Conservation (phyloP, 2,113 vertebrate species). For the Corythornis cristatus region DNA sequence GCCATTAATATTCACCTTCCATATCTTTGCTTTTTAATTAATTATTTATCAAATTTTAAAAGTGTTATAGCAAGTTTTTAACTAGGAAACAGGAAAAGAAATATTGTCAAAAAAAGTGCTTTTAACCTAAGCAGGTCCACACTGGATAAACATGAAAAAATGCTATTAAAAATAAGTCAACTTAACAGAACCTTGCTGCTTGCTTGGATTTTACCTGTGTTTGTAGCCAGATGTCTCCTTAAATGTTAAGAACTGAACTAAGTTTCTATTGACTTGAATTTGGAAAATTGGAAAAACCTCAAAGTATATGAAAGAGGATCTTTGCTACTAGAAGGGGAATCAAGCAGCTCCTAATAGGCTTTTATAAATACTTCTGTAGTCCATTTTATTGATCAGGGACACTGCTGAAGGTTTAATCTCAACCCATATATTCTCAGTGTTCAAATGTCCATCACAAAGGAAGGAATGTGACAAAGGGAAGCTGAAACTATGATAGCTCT, state of each 20-base stretch:
- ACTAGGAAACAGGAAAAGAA: background rate
- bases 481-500: background rate
- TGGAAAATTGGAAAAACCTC: background rate
- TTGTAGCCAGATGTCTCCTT: background rate
- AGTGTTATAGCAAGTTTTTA: background rate
- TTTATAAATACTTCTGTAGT: background rate
- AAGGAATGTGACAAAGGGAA: background rate
- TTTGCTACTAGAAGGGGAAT: fast-evolving
- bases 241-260: background rate
- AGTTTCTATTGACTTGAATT: background rate
- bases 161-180: background rate
- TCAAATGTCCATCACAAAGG: background rate
- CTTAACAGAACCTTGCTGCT: background rate
- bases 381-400: background rate
- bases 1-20: conserved; percentile 27
- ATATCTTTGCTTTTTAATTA: background rate
- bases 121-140: background rate
- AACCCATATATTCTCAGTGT: background rate
- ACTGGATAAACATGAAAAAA: background rate
- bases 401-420: background rate
- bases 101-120: background rate
- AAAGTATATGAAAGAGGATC: background rate
- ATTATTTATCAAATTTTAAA: background rate
- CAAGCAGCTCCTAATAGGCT: background rate
- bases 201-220: background rate